Conservation (phyloP, 37 sponge, comb jelly and placozoan species). For the Chondrosia reniformis region DNA sequence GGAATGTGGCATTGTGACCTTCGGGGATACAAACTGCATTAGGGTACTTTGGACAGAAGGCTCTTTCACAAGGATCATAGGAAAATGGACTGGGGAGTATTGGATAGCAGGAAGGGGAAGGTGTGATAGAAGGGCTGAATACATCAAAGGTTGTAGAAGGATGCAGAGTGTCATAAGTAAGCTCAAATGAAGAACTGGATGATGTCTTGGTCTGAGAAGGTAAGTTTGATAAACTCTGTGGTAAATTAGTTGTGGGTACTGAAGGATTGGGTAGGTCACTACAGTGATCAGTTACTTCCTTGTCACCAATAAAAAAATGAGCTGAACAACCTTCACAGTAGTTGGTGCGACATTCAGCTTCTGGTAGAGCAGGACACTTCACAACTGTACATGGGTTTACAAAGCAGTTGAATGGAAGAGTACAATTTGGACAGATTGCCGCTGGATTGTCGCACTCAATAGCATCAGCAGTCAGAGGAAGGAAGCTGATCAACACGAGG, state of each 20-base stretch:
- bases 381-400: not conserved
- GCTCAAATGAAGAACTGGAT: too few relatives aligned
- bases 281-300: conserved; percentile 4
- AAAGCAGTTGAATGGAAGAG: not conserved
- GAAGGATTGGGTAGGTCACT: too few relatives aligned
- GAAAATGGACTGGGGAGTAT: not conserved
- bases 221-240: too few relatives aligned
- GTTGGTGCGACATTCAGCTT: not conserved
- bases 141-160: too few relatives aligned
- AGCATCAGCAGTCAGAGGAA: too few relatives aligned
- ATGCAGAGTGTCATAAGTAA: too few relatives aligned
- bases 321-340: conserved; percentile 14
- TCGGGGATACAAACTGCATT: too few relatives aligned
- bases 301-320: not conserved
- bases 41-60: too few relatives aligned
- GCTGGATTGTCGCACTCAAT: conserved; percentile 5
- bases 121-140: not conserved
- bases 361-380: conserved; percentile 1
- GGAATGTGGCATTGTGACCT: too few relatives aligned
- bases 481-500: too few relatives aligned
- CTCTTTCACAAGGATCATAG: not conserved
- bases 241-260: too few relatives aligned
- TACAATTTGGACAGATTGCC: conserved; percentile 13
- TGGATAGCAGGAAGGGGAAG: not conserved
- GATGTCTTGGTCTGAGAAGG: too few relatives aligned